Evolutionary conservation across 2,113 vertebrate genomes (phyloP).

Genomic region (Equus quagga): DNA sequence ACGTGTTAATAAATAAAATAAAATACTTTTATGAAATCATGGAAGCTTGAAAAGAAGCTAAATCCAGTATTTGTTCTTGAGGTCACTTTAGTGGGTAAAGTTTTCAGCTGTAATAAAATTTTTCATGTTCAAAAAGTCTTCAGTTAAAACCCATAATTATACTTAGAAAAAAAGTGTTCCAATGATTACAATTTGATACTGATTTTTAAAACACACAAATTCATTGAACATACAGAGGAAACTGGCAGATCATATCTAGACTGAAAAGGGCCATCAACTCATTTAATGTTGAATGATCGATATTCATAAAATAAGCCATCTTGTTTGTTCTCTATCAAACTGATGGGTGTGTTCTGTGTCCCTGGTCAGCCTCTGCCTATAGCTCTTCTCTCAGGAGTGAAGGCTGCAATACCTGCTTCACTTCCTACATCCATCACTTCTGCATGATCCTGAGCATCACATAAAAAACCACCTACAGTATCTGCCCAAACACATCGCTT

Average conservation of each 20-base stretch:
- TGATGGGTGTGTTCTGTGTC: neutral
- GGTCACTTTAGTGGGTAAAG: conserved; percentile 19
- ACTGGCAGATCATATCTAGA: neutral
- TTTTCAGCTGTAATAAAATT: neutral
- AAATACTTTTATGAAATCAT: conserved; percentile 32
- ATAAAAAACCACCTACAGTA: neutral
- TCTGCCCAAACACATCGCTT: conserved; percentile 53
- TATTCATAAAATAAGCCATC: conserved; percentile 16
- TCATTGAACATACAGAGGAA: neutral
- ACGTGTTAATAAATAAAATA: conserved; percentile 56
- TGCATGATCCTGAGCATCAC: neutral
- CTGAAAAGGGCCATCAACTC: neutral
- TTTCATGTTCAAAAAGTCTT: conserved; percentile 39
- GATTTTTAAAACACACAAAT: conserved; percentile 59
- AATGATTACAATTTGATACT: conserved; percentile 18
- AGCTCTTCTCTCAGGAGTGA: neutral
- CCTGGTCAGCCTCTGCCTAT: neutral
- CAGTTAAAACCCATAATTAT: conserved; percentile 22
- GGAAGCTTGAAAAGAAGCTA: conserved; percentile 5
- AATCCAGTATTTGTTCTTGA: conserved; percentile 40
- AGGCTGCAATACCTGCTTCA: neutral
- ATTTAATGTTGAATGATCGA: conserved; percentile 7
- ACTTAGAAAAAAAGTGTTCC: conserved; percentile 44
- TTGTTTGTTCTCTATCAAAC: neutral
- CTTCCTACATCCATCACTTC: neutral